Conservation (phyloP, 2,888 invertebrate genomes). For the Sminthurides aquaticus region DNA sequence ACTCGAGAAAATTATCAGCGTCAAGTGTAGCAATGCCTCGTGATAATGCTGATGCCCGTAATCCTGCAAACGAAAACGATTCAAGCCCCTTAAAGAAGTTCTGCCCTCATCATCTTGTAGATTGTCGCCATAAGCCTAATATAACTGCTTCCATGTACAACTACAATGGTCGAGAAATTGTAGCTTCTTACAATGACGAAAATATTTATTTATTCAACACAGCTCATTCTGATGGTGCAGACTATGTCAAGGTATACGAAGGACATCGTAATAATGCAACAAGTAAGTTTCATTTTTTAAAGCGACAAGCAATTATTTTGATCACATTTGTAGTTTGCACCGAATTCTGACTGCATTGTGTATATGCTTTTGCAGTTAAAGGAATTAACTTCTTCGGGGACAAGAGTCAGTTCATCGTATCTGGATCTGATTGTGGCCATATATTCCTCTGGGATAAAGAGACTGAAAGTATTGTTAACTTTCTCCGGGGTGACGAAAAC, state of each 20-base stretch:
- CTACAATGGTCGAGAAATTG: conserved; percentile 78
- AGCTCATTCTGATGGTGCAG: conserved; percentile 51
- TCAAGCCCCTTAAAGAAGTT: conserved; percentile 53
- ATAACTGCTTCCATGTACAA: conserved; percentile 87
- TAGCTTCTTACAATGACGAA: conserved; percentile 90
- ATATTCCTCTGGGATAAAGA: conserved; percentile 81
- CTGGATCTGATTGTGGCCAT: conserved; percentile 89
- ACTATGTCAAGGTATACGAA: conserved; percentile 54
- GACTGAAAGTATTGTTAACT: conserved; percentile 81
- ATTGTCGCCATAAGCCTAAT: conserved; percentile 52
- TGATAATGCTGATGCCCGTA: conserved; percentile 19
- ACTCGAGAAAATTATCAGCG: conserved; percentile 48
- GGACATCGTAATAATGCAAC: conserved; percentile 58
- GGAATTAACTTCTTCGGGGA: conserved; percentile 92
- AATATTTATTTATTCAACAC: conserved; percentile 82
- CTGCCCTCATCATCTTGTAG: conserved; percentile 56
- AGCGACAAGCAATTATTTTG: not conserved
- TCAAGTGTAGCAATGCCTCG: conserved; percentile 21
- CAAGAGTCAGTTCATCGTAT: conserved; percentile 78
- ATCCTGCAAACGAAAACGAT: not conserved
- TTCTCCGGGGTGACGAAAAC: conserved; percentile 68
- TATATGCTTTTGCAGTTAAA: conserved; percentile 57
- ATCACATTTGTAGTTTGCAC: not conserved
- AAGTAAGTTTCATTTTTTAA: conserved; percentile 46
- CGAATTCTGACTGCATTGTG: too few species aligned